Base-by-base conservation (phyloP, 2,888 invertebrate genomes). In the Anaspis maculata region DNA sequence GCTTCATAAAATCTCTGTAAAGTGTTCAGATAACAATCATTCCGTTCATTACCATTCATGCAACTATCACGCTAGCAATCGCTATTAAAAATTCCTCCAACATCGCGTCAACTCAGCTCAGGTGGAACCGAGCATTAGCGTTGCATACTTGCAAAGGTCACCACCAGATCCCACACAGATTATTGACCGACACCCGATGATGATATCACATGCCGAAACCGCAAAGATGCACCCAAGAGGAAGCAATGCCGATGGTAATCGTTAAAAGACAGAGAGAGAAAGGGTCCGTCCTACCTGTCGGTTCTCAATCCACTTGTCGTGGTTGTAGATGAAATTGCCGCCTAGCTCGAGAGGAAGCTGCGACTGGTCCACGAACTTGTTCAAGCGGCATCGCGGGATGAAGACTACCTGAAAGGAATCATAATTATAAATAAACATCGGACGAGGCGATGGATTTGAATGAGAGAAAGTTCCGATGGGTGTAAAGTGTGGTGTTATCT, bases 261-360 rank as follows among this genome's bases (percentile, higher is more conserved):
- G 27, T 6, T 7, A 28, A 31, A 25, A 31, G 13, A 12, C 27
- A 6, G 12, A 4, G 34, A 15, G 13, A 13, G 27, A 26, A 25
- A 15, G 32, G 14, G 25, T 4, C 13, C n/a, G 25, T 32, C 32
- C n/a, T 67, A 86, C 87, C 70, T 82, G 70, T 64, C 85, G 72
- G 57, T 76, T 79, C 49, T 79, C 75, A 46, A 84, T 72, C 88
- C 88, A 88, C 46, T 72, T 70, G 32, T 74, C 71, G 59, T 84
- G 83, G 59, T 81, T 75, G 65, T 83, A 85, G 37, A 70, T 65
- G 58, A 81, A 73, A 36, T 71, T 73, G 32, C 87, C 87, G 36
- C 81, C 82, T 42, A 87, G 68, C 49, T 83, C 81, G 40, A 72
- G 70, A 26, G 84, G 82, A 54, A 88, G 68, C 62, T 85, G 79